Conservation (phyloP, 2,113 vertebrate species). For the Sinosuthora webbiana region DNA sequence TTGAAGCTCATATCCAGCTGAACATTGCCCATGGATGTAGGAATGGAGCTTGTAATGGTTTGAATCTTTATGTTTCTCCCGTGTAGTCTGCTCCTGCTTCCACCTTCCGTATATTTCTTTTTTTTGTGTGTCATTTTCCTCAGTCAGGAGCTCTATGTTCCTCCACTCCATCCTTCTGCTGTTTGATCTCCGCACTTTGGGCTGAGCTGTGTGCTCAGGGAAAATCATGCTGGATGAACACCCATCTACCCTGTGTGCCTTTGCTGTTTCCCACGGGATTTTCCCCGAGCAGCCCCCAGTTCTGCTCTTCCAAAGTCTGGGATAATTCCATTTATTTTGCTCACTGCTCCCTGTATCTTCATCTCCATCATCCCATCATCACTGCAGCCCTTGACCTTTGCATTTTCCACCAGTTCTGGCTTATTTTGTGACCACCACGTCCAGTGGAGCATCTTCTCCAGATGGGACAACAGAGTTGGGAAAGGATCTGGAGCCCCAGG, state of each 20-base stretch:
- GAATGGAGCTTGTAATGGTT: not conserved
- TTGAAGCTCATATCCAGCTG: not conserved
- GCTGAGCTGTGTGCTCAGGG: not conserved
- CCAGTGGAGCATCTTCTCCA: not conserved
- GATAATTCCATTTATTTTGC: not conserved
- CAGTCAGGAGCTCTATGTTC: not conserved
- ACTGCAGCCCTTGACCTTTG: not conserved
- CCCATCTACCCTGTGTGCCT: fast-evolving
- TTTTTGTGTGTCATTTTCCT: not conserved
- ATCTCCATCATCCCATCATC: fast-evolving
- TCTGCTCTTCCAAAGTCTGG: not conserved
- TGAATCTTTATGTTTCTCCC: not conserved
- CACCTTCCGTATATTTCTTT: not conserved
- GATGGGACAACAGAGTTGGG: fast-evolving
- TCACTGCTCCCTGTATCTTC: not conserved
- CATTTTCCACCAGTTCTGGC: not conserved
- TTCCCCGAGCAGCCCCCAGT: not conserved
- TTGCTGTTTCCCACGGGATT: not conserved
- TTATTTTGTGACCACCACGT: not conserved
- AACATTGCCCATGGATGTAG: not conserved
- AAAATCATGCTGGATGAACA: not conserved
- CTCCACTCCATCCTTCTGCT: not conserved
- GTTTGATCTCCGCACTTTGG: not conserved
- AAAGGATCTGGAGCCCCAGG: not conserved
- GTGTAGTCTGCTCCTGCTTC: not conserved